Evolutionary conservation across 2,888 invertebrate genomes (phyloP).

Genomic region (Acronicta alni): DNA sequence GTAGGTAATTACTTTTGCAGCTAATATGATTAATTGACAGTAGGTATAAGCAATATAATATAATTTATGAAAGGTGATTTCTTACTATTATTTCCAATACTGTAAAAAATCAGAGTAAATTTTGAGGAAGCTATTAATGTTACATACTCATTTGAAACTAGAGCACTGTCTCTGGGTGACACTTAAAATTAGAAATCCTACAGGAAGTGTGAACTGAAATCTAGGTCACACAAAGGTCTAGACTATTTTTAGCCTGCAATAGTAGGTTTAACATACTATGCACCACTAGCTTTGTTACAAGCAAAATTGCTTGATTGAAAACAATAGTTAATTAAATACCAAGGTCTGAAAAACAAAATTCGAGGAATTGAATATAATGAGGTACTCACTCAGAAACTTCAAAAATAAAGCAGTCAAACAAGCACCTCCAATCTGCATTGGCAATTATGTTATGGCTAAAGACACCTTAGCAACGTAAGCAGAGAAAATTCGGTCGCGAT

Average conservation of each 20-base stretch:
- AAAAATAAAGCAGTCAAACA: slow-evolving; percentile 35
- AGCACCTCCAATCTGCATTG: slow-evolving; percentile 49
- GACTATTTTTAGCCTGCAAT: slow-evolving; percentile 66
- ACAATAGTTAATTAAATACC: slow-evolving; percentile 20
- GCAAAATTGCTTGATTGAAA: slow-evolving; percentile 20
- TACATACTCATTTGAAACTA: slow-evolving; percentile 59
- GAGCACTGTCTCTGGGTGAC: slow-evolving; percentile 74
- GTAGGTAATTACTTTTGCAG: neutral
- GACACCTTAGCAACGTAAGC: slow-evolving; percentile 76
- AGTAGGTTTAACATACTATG: slow-evolving; percentile 38
- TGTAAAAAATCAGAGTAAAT: slow-evolving; percentile 28
- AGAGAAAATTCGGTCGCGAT: slow-evolving; percentile 64
- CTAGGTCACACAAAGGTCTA: slow-evolving; percentile 82
- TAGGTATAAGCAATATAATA: neutral
- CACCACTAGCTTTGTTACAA: slow-evolving; percentile 18
- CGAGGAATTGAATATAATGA: slow-evolving; percentile 18
- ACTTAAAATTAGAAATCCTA: slow-evolving; percentile 79
- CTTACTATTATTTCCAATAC: slow-evolving; percentile 4
- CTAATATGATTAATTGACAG: neutral
- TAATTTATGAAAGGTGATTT: neutral
- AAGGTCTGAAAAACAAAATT: slow-evolving; percentile 37
- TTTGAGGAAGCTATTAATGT: slow-evolving; percentile 37
- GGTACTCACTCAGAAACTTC: slow-evolving; percentile 60
- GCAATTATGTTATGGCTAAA: slow-evolving; percentile 71
- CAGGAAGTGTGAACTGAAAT: slow-evolving; percentile 77